Base-by-base conservation (phyloP, 2,113 vertebrate genomes). In the Datnioides undecimradiatus region DNA sequence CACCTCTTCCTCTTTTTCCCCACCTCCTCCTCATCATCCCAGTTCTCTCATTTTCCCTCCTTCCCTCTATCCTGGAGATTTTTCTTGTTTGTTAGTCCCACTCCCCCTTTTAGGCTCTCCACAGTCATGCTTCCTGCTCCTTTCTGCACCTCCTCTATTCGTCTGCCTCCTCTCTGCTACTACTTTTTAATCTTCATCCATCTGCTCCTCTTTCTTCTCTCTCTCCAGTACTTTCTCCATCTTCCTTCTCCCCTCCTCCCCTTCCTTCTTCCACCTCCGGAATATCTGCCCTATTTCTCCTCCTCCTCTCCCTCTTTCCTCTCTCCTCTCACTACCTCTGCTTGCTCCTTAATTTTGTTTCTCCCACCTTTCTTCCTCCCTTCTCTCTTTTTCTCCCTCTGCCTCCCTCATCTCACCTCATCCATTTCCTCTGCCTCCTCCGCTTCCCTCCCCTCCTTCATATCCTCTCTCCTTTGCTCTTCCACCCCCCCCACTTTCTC, bases 251-350 rank as follows among this genome's bases (percentile, higher is more conserved):
- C 40, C 45, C 43, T 25, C 16, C 19, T 21, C 33, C 27, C 8
- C 40, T 3, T 41, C 67, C 31, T 34, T 36, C 57, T 48, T 19
- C 63, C 74, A 64, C 29, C 78, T 73, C 75, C 58, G 64, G 29
- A 19, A 31, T 65, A 75, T 81, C 40, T 88, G 83, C 78, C 75
- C 77, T 65, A 77, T 55, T 87, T 87, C 54, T 58, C 51, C 19
- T 73, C 73, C 52, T 29, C 48, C 68, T 49, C 49, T 45, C 27
- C 7, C 31, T 16, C 17, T 0, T 48, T 76, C 63, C 43, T 58
- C 54, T 51, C 48, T 59, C 41, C 8, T 33, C 34, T 38, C 52
- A 16, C 65, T 38, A 21, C 31, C 36, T 69, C 46, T 57, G 64
- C 17, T 14, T 36, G 17, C 51, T 66, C 11, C 16, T 3, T 33